These are phyloP conservation scores for Alauda arvensis DNA, from an alignment of 2,797 vertebrate genomes.

Conservation along the genomic window DNA sequence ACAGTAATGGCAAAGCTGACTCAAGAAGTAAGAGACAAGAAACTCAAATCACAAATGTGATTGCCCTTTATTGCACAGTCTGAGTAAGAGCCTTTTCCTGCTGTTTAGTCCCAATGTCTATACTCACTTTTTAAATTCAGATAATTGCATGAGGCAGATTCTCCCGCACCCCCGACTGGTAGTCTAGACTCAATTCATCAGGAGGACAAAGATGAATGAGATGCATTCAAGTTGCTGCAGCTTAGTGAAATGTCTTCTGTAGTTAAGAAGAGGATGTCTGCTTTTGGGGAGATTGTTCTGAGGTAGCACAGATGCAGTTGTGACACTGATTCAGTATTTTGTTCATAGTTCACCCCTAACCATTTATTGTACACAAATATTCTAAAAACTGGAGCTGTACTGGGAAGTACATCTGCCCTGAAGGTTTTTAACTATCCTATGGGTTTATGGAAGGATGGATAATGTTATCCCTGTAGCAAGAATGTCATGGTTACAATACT, in stretches of 20 bases:
- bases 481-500: background rate
- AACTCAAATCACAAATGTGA: background rate
- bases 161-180: background rate
- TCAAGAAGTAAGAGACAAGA: background rate
- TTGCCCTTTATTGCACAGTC: background rate
- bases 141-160: conserved; percentile 16
- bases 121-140: background rate
- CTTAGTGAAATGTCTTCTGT: background rate
- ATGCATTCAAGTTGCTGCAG: background rate
- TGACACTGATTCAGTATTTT: background rate
- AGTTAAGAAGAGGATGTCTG: background rate
- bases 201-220: conserved; percentile 15
- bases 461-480: background rate
- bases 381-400: background rate
- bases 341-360: background rate
- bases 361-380: background rate
- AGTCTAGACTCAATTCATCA: conserved; percentile 37
- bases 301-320: background rate
- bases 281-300: background rate
- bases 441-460: background rate
- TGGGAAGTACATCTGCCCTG: background rate
- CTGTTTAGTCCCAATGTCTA: background rate
- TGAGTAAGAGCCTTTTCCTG: conserved; percentile 16
- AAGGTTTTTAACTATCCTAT: background rate
- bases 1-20: background rate